Percentiles rank a stretch among this genome's conserved stretches.
These are phyloP conservation scores for Caradrina kadenii DNA, from an alignment of 2,888 invertebrate species.

Conservation along the genomic window DNA sequence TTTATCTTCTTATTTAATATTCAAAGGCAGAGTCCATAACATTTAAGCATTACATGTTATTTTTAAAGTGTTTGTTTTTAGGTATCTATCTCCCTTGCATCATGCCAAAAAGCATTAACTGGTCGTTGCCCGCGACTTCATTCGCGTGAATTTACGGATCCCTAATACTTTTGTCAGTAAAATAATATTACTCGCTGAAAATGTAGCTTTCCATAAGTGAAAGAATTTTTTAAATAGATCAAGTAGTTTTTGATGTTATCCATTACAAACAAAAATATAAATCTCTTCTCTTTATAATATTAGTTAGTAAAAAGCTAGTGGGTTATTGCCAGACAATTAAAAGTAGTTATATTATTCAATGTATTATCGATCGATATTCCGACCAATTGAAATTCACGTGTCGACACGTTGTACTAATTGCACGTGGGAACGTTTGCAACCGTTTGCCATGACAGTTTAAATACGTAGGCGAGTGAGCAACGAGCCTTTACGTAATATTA, in stretches of 20 bases:
- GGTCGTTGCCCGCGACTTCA: too few species aligned
- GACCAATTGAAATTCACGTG: background rate
- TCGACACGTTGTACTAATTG: slow-evolving; percentile 13
- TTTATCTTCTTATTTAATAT: slow-evolving; percentile 5
- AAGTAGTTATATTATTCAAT: background rate
- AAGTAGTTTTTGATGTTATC: too few species aligned
- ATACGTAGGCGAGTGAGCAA: background rate
- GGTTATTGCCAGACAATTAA: background rate
- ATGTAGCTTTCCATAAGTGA: too few species aligned
- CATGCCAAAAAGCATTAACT: background rate
- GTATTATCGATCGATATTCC: slow-evolving; percentile 7
- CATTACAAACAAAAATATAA: too few species aligned
- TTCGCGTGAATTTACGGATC: too few species aligned
- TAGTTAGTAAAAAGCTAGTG: background rate
- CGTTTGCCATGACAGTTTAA: slow-evolving; percentile 1
- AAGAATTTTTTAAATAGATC: too few species aligned
- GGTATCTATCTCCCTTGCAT: background rate
- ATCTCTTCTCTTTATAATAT: background rate
- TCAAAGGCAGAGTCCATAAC: background rate
- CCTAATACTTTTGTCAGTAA: too few species aligned
- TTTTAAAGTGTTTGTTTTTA: background rate
- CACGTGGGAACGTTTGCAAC: slow-evolving; percentile 44
- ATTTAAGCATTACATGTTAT: background rate
- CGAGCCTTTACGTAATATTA: background rate
- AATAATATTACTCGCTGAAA: too few species aligned